Conservation (phyloP, 2,888 invertebrate genomes). For the Drosophila pegasa region DNA sequence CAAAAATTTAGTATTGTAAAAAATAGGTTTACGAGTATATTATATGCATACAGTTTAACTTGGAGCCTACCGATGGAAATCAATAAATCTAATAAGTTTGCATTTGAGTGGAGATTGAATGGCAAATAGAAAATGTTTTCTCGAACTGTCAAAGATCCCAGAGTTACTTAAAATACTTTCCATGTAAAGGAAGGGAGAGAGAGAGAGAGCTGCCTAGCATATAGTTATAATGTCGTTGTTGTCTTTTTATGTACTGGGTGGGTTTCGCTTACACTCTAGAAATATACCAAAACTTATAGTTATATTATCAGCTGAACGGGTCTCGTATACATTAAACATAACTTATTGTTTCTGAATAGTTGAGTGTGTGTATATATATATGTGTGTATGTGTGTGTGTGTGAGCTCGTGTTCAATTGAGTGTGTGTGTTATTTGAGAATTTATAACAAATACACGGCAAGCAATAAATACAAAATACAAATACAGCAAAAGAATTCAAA, state of each 20-base stretch:
- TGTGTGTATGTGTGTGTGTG: conserved; percentile 27
- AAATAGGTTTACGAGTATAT: conserved; percentile 51
- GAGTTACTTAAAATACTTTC: conserved; percentile 15
- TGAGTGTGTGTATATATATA: conserved; percentile 20
- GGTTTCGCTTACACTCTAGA: conserved; percentile 48
- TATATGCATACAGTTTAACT: conserved; percentile 71
- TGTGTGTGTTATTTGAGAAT: conserved; percentile 46
- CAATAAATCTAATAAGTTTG: conserved; percentile 36
- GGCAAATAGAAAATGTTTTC: conserved; percentile 41
- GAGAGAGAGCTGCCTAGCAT: conserved; percentile 26
- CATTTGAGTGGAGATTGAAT: conserved; percentile 29
- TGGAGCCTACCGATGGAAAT: conserved; percentile 56
- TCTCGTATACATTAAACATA: conserved; percentile 47
- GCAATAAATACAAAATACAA: conserved; percentile 79
- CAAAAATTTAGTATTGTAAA: conserved; percentile 59
- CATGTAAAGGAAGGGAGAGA: neutral
- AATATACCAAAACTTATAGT: conserved; percentile 42
- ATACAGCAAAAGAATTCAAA: conserved; percentile 43
- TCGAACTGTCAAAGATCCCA: conserved; percentile 47
- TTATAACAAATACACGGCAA: conserved; percentile 72
- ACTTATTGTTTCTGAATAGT: conserved; percentile 44
- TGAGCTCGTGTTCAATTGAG: conserved; percentile 16
- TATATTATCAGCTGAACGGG: conserved; percentile 45
- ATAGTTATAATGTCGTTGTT: conserved; percentile 17
- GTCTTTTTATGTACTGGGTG: conserved; percentile 15